Evolutionary conservation across 2,113 vertebrate species (phyloP), one percentile per base, ranked within the genome.

Genomic region (Tachysurus vachellii): DNA sequence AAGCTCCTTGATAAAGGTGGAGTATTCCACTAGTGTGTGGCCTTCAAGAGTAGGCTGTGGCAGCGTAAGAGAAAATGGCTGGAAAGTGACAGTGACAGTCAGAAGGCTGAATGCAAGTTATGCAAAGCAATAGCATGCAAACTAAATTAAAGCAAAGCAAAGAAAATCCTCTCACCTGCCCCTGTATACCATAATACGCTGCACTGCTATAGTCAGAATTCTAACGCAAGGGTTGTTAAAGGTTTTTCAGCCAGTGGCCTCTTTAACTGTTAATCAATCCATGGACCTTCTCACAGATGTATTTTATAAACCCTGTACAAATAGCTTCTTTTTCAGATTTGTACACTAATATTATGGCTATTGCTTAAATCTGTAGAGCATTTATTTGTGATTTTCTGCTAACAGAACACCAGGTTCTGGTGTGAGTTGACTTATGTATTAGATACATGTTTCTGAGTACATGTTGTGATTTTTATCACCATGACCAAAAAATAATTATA

Each of bases 81-180:
- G 90, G 79, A 92, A 91, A 73, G 88, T 85, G 81, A 91, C 84
- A 88, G 85, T 86, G 79, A 84, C 66, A 26, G 80, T 86, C 85
- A 91, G 84, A 87, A 70, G 89, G 81, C 50, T 76, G 12, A 53
- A 11, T 70, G 59, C 47, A 10, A 59, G 85, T 23, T 56, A 73
- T n/a, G 42, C 36, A 87, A 64, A 16, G 64, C 42, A 88, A 59
- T 10, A 50, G n/a, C 42, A 31, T 56, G n/a, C 54, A 88, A 86
- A 91, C 56, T 42, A 85, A 54, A 81, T 71, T 19, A 26, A 64
- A 31, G 16, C 26, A 85, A 70, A 12, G 57, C 26, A 61, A 44
- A 54, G 10, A 28, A 23, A 66, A 42, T 28, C 14, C 10, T 14
- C 31, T 13, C 16, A 23, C 17, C n/a, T 42, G 79, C 31, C 56